Base-by-base conservation (phyloP, 2,113 vertebrate species). In the Amblyopsis rosae region DNA sequence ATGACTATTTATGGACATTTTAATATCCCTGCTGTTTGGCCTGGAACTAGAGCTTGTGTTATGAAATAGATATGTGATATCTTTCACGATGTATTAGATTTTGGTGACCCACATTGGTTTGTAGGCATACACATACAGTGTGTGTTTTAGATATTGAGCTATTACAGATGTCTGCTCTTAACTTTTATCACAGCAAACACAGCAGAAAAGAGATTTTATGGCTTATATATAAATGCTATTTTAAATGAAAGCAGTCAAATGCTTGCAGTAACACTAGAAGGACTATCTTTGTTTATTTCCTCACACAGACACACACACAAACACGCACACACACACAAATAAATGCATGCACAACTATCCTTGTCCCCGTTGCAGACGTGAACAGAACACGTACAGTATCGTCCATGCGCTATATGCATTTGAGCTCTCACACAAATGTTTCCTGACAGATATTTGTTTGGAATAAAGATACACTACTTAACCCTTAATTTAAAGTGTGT, bases 41-140 rank as follows among this genome's bases (percentile, higher is more conserved):
- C 15, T 76, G 62, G 62, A 76, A 63, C 4, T 49, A 46, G 78
- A 59, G 59, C 57, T 19, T 9, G 13, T 63, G 51, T 54, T 54
- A 8, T 71, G 35, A 54, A 67, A 71, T 62, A 62, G 50, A 16
- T 53, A 53, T 53, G 50, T n/a, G 12, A n/a, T 12, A 15, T 6
- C 45, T 62, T 9, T 58, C 0, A 0, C 26, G 17, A 72, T 50
- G 9, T 16, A n/a, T 55, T 55, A 4, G 12, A 55, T 55, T 67
- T 67, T 13, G 48, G 70, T 17, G 32, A 17, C 2, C 54, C n/a
- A 26, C 33, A 58, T 72, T 61, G 33, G 48, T 51, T 16, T 59
- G 6, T 54, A 59, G 53, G 12, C 56, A 58, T 61, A n/a, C 17
- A 35, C 11, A 41, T 65, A 15, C 12, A 47, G 48, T 19, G 10